A percentile compares a stretch with the other conserved stretches of the same genome.
These are phyloP conservation scores for Lasiurus borealis DNA, from an alignment of 2,113 vertebrate species.

Conservation along the genomic window DNA sequence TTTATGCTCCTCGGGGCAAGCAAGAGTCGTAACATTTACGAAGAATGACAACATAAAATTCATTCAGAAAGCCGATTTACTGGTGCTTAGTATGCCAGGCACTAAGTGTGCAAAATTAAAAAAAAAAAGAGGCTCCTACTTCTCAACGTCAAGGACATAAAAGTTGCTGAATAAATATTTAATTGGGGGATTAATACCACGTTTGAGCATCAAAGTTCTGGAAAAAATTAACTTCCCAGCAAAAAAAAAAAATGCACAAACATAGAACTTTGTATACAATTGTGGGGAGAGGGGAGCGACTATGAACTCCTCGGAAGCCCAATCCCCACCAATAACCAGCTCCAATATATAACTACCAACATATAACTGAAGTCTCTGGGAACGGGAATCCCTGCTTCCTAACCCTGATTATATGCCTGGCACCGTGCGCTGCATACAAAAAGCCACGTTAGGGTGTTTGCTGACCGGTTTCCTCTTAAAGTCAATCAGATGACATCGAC, in stretches of 20 bases:
- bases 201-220: not conserved
- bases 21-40: not conserved
- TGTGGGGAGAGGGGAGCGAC: not conserved
- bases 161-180: not conserved
- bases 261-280: slow-evolving; percentile 8
- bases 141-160: not conserved
- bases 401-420: slow-evolving; percentile 3
- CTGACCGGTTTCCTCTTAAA: not conserved
- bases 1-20: not conserved
- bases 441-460: not conserved
- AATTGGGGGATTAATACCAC: not conserved
- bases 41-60: slow-evolving; percentile 30
- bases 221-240: slow-evolving; percentile 4
- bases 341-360: not conserved
- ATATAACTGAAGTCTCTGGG: not conserved
- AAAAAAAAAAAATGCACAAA: not conserved
- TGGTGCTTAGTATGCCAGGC: not conserved
- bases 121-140: not conserved
- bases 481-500: not conserved
- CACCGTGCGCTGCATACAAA: not conserved
- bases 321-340: not conserved
- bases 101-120: not conserved
- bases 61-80: slow-evolving; percentile 1
- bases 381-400: not conserved
- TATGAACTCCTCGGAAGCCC: not conserved